These are phyloP conservation scores for Diadumene lineata DNA, from an alignment of 92 coral and sea anemone species.

Conservation along the genomic window DNA sequence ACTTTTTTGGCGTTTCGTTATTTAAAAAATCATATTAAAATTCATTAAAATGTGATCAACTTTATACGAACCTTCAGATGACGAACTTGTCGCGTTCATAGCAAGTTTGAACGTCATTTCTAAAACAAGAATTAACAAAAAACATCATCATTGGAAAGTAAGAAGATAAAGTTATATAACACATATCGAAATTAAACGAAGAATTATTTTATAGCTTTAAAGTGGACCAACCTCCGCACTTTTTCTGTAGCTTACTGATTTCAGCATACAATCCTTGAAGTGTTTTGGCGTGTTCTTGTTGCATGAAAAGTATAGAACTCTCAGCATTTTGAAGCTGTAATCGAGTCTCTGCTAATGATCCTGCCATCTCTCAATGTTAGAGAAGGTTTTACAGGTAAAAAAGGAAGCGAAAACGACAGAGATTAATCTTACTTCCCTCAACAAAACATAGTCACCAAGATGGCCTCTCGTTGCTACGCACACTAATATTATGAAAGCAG, in stretches of 20 bases:
- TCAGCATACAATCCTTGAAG: constrained; percentile 92
- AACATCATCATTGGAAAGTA: not conserved
- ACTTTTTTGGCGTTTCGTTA: too few relatives aligned
- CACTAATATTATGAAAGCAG: constrained; percentile 58
- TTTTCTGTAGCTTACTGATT: constrained; percentile 96
- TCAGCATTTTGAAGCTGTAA: constrained; percentile 96
- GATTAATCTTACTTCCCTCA: constrained; percentile 12
- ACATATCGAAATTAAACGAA: not conserved
- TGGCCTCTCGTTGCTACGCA: constrained; percentile 95
- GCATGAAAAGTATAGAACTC: constrained; percentile 95
- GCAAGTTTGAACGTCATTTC: constrained; percentile 94
- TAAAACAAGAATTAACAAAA: constrained; percentile 17
- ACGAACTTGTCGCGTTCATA: constrained; percentile 81
- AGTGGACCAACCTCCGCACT: constrained; percentile 86
- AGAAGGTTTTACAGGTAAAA: not conserved
- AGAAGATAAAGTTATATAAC: not conserved
- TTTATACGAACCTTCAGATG: constrained; percentile 69
- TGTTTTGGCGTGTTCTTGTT: constrained; percentile 97
- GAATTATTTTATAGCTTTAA: not conserved
- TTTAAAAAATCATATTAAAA: too few relatives aligned
- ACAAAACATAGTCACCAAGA: constrained; percentile 62
- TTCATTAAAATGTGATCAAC: too few relatives aligned
- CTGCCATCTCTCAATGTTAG: constrained; percentile 53
- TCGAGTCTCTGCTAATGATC: constrained; percentile 70
- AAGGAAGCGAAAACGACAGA: constrained; percentile 6